Conservation (phyloP, 2,113 vertebrate species). For the Varanus salvator region DNA sequence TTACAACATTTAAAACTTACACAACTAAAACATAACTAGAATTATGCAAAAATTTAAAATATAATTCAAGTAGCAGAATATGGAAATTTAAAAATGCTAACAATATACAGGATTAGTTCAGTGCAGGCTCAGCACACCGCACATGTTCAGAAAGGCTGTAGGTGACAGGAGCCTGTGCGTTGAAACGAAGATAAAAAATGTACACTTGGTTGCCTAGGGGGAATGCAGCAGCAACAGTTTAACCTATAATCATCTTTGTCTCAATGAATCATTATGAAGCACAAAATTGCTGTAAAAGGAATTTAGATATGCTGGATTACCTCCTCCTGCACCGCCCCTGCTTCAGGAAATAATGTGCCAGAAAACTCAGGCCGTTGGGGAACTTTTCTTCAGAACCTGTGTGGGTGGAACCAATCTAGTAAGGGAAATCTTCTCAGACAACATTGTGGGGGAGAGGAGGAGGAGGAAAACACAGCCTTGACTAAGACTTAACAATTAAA, state of each 20-base stretch:
- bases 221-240: slow-evolving; percentile 13
- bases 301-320: neutral
- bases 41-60: too few species aligned
- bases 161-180: neutral
- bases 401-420: neutral
- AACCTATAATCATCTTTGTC: slow-evolving; percentile 1
- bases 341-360: neutral
- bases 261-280: slow-evolving; percentile 35
- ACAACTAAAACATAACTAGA: too few species aligned
- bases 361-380: neutral
- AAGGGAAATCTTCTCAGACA: neutral
- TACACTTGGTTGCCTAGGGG: neutral
- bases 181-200: slow-evolving; percentile 9
- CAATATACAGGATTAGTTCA: too few species aligned
- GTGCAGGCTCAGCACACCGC: too few species aligned
- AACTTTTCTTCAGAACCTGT: neutral
- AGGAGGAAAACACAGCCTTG: neutral
- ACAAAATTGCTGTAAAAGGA: neutral
- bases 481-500: neutral
- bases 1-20: too few species aligned
- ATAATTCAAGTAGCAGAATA: too few species aligned
- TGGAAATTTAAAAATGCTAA: too few species aligned
- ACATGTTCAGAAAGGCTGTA: slow-evolving; percentile 9
- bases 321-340: too few species aligned
- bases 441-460: neutral